These are phyloP conservation scores for Pedionomus torquatus DNA, from an alignment of 2,113 vertebrate species.

Conservation along the genomic window DNA sequence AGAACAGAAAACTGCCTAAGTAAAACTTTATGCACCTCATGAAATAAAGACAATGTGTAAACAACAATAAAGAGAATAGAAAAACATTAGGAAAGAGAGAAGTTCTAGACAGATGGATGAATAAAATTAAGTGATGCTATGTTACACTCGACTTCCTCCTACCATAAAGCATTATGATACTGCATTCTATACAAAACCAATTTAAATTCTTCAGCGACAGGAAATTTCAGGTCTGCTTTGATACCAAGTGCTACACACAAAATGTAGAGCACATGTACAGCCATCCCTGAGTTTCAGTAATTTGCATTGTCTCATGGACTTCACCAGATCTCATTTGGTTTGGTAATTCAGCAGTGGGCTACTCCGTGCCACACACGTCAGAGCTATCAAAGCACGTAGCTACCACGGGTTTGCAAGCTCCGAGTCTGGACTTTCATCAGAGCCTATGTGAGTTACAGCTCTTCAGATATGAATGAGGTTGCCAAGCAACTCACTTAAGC, in stretches of 20 bases:
- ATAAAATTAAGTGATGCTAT: neutral
- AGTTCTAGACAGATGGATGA: neutral
- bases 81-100: neutral
- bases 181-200: neutral
- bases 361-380: neutral
- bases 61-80: neutral
- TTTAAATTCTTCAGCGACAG: neutral
- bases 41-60: neutral
- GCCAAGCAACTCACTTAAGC: conserved; percentile 20
- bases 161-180: neutral
- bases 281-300: neutral
- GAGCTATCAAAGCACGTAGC: neutral
- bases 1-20: neutral
- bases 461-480: neutral
- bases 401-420: neutral
- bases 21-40: neutral
- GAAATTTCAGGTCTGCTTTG: neutral
- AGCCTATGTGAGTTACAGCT: neutral
- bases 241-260: neutral
- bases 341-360: neutral
- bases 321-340: neutral
- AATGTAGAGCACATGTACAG: neutral
- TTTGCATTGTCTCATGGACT: neutral
- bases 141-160: neutral
- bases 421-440: neutral